phyloP scores from a whole-genome alignment of 2,888 invertebrate genomes.

The Pristionchus arcanus region DNA sequence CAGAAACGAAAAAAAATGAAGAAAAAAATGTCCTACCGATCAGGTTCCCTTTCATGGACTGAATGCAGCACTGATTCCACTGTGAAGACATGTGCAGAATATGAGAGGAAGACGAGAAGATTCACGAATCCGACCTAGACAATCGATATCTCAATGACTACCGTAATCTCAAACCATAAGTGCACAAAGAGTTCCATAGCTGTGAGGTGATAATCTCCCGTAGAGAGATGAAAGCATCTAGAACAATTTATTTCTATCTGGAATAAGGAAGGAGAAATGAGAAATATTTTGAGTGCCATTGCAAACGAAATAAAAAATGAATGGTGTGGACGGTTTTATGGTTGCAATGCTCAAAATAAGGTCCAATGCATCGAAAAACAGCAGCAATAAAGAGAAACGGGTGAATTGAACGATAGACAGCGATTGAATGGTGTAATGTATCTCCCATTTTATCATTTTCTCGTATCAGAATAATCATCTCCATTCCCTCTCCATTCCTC shows the following conservation, averaged over 20 bases:
- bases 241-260: not conserved
- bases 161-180: not conserved
- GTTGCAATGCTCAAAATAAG: not conserved
- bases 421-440: constrained; percentile 8
- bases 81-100: constrained; percentile 38
- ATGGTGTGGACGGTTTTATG: not conserved
- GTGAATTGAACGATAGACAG: not conserved
- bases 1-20: not conserved
- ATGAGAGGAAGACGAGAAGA: constrained; percentile 36
- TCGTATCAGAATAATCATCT: not conserved
- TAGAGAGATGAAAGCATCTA: constrained; percentile 33
- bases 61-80: constrained; percentile 42
- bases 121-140: constrained; percentile 44
- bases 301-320: too few species aligned
- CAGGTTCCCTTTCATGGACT: constrained; percentile 12
- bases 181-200: not conserved
- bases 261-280: not conserved
- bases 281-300: too few species aligned
- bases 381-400: not conserved
- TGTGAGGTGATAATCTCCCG: constrained; percentile 23
- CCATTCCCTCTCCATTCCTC: not conserved
- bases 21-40: not conserved
- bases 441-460: not conserved
- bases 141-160: not conserved
- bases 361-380: not conserved